These are phyloP conservation scores for Papio anubis DNA, from an alignment of 2,113 vertebrate genomes.

Conservation along the genomic window DNA sequence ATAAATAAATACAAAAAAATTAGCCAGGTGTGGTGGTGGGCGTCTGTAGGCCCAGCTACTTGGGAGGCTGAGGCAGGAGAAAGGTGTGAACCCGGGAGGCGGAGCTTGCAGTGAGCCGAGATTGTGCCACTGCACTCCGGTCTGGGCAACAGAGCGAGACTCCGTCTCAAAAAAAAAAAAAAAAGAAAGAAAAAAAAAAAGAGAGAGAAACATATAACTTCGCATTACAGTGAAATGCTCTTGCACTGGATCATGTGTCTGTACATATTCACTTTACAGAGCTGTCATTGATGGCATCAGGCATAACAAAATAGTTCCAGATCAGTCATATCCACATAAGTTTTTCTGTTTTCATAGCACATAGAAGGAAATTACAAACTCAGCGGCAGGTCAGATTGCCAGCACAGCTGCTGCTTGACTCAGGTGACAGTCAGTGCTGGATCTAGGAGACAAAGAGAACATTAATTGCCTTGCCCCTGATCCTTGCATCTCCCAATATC, in stretches of 20 bases:
- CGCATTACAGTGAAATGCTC: background rate
- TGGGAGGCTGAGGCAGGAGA: too few relatives aligned
- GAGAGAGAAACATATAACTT: background rate
- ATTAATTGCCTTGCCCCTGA: background rate
- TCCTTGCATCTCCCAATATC: background rate
- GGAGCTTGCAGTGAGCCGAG: too few relatives aligned
- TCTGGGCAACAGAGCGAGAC: too few relatives aligned
- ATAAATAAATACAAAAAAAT: too few relatives aligned
- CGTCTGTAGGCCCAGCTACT: too few relatives aligned
- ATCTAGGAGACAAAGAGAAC: background rate
- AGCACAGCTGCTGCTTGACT: background rate
- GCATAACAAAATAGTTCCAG: background rate
- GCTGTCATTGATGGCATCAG: background rate
- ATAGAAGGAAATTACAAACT: background rate
- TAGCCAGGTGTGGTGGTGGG: too few relatives aligned
- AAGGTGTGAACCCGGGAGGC: too few relatives aligned
- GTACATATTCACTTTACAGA: background rate
- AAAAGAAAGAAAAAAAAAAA: fast-evolving
- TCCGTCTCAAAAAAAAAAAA: too few relatives aligned
- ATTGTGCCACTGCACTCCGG: too few relatives aligned
- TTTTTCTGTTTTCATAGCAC: background rate
- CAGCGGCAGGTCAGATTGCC: background rate
- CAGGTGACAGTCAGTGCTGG: background rate
- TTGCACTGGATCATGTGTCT: background rate
- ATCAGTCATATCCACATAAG: background rate